Conservation (phyloP, 2,797 vertebrate genomes). For the Fundulus diaphanus region DNA sequence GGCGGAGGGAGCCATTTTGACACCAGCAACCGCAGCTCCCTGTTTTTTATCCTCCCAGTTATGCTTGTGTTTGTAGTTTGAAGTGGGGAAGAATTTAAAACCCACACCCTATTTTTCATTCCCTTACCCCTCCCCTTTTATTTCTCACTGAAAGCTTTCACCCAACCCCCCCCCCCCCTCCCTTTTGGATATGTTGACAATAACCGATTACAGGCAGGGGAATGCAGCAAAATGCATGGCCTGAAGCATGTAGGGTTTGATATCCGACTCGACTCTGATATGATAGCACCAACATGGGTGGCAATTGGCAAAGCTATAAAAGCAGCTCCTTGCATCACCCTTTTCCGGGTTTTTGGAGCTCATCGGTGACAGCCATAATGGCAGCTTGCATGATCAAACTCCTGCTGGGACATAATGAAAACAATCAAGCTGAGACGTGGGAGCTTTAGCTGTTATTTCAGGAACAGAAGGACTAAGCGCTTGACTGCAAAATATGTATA, state of each 20-base stretch:
- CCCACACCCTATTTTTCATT: slow-evolving; percentile 42
- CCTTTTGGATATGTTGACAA: slow-evolving; percentile 36
- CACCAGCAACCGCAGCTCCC: slow-evolving; percentile 40
- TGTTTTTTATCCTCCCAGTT: slow-evolving; percentile 53
- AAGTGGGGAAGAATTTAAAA: slow-evolving; percentile 42
- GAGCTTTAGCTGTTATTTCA: slow-evolving; percentile 52
- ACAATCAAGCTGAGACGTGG: slow-evolving; percentile 57
- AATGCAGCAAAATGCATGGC: slow-evolving; percentile 63
- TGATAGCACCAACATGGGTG: slow-evolving; percentile 61
- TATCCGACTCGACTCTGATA: slow-evolving; percentile 46
- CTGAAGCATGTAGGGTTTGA: slow-evolving; percentile 55
- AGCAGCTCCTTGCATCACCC: slow-evolving; percentile 51
- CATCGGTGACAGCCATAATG: slow-evolving; percentile 39
- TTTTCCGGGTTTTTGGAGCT: slow-evolving; percentile 43
- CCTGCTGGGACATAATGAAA: slow-evolving; percentile 56
- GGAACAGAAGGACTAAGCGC: slow-evolving; percentile 39
- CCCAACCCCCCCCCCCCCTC: slow-evolving; percentile 32
- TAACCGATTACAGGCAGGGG: slow-evolving; percentile 64
- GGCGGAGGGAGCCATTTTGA: slow-evolving; percentile 58
- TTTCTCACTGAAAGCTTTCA: slow-evolving; percentile 33
- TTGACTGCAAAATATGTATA: neutral
- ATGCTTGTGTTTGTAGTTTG: slow-evolving; percentile 37
- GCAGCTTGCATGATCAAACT: slow-evolving; percentile 39
- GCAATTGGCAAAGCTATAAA: slow-evolving; percentile 50
- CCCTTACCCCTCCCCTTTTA: slow-evolving; percentile 19